These are phyloP conservation scores for Tapirus terrestris DNA, from an alignment of 2,113 vertebrate species.

Conservation along the genomic window DNA sequence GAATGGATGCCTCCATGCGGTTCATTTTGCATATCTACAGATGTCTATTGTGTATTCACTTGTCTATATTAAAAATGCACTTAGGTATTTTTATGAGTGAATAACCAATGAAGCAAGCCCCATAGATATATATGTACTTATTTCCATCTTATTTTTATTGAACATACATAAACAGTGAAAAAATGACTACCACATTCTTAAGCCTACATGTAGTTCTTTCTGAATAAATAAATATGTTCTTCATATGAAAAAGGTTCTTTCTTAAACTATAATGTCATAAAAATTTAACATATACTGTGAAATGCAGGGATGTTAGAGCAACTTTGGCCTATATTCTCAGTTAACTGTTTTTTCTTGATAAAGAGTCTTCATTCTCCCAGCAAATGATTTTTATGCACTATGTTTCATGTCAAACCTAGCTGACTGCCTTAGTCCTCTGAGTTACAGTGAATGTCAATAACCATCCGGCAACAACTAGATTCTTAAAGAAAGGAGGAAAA, in stretches of 20 bases:
- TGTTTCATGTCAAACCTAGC: background rate
- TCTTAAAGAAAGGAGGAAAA: conserved; percentile 16
- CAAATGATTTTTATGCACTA: background rate
- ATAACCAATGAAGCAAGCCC: background rate
- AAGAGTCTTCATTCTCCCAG: background rate
- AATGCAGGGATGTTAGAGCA: background rate
- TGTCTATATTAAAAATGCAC: conserved; percentile 22
- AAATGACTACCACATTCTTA: background rate
- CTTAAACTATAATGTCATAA: background rate
- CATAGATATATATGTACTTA: background rate
- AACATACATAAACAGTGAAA: background rate
- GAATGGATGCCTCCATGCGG: background rate
- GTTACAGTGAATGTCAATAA: conserved; percentile 6
- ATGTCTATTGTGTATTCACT: conserved; percentile 47
- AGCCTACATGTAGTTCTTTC: background rate
- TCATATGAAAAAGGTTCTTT: background rate
- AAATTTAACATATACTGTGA: background rate
- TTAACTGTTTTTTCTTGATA: background rate
- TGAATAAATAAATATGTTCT: background rate
- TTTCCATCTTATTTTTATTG: background rate
- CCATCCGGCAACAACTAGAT: background rate
- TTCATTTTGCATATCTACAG: background rate
- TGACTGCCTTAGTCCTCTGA: background rate
- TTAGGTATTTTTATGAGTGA: conserved; percentile 19
- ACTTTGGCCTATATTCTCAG: background rate